Evolutionary conservation across 2,888 invertebrate species (phyloP).

Genomic region (Nasonia oneida): DNA sequence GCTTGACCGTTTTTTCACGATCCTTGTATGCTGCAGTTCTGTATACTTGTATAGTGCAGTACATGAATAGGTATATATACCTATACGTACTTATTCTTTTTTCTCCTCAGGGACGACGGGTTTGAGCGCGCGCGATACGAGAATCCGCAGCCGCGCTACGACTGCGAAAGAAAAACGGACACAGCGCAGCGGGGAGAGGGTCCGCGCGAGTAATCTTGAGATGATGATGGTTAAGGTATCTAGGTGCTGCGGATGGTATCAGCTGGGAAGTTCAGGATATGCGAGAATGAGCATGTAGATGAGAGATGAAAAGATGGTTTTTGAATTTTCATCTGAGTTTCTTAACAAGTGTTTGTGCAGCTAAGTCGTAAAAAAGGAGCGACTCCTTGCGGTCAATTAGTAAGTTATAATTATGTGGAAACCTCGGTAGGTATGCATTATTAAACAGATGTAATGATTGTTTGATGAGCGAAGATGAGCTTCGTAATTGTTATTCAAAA

Average conservation of each 20-base stretch:
- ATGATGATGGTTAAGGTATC: not conserved
- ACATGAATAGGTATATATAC: not conserved
- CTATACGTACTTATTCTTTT: not conserved
- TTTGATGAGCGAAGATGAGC: not conserved
- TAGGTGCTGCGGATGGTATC: not conserved
- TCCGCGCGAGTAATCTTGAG: not conserved
- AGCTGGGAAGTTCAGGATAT: not conserved
- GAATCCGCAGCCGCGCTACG: not conserved
- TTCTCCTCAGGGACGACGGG: constrained; percentile 16
- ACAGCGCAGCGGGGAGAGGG: not conserved
- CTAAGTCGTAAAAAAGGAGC: not conserved
- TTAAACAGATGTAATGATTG: not conserved
- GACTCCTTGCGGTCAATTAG: not conserved
- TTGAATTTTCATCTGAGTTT: not conserved
- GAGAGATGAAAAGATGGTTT: constrained; percentile 1
- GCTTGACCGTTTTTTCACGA: constrained; percentile 2
- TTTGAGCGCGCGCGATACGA: constrained; percentile 22
- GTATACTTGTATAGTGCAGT: not conserved
- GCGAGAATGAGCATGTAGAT: not conserved
- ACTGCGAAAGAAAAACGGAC: not conserved
- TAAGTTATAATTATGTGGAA: not conserved
- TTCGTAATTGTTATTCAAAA: constrained; percentile 8
- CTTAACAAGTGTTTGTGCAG: not conserved
- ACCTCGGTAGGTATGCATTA: not conserved
- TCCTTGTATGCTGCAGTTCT: not conserved